phyloP scores from a whole-genome alignment of 1,140 invertebrate species.

The Aphaenogaster rudis region DNA sequence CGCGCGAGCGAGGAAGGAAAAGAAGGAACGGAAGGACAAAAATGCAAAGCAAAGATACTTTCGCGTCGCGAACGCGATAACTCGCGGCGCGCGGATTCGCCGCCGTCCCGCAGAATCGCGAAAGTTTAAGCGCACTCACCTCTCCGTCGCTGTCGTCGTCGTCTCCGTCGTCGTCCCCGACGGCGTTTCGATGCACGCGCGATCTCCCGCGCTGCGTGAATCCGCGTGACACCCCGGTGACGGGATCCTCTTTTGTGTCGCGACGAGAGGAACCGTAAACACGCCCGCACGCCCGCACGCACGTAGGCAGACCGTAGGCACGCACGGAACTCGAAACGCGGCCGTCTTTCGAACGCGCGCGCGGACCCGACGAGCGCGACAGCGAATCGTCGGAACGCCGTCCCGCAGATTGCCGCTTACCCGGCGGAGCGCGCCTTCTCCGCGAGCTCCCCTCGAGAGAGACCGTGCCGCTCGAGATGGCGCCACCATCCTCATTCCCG shows the following conservation, averaged over 20 bases:
- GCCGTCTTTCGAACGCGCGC: conserved; percentile 61
- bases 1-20: background rate
- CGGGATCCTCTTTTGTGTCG: background rate
- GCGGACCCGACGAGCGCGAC: conserved; percentile 48
- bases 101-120: conserved; percentile 13
- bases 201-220: conserved; percentile 16
- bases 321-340: background rate
- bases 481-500: conserved; percentile 46
- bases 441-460: conserved; percentile 41
- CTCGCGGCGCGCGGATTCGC: background rate
- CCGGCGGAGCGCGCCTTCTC: conserved; percentile 68
- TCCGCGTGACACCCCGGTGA: background rate
- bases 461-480: conserved; percentile 55
- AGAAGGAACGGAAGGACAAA: background rate
- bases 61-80: background rate
- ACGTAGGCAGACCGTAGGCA: background rate
- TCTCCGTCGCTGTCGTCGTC: background rate
- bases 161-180: background rate
- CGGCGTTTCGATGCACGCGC: conserved; percentile 17
- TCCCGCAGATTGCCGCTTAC: conserved; percentile 70
- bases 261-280: background rate
- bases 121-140: conserved; percentile 32
- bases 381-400: conserved; percentile 56
- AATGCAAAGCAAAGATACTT: background rate
- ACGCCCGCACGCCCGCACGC: background rate